Base-by-base conservation (phyloP, 2,888 invertebrate species). In the Muschampia staudingeri region DNA sequence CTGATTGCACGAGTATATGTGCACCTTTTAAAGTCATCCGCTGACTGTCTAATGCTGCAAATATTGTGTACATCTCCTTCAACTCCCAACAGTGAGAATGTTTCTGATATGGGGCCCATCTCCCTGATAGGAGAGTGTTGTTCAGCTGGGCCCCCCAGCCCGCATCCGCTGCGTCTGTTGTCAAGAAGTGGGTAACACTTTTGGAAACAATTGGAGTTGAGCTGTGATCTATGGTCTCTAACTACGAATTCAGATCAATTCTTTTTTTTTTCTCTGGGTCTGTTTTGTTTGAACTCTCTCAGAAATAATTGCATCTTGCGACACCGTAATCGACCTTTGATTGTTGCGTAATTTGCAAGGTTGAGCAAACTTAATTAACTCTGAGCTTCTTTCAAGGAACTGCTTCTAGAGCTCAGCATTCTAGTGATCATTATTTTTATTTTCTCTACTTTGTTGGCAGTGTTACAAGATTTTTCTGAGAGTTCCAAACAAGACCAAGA, bases 61-160 rank as follows among this genome's bases (percentile, higher is more conserved):
- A 67, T 11, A 67, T 34, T 16, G 67, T 34, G 16, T 34, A 67
- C 67, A 67, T 67, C 16, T 67, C 67, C 67, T 67, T 67, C 14
- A 67, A 2, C n/a, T n/a, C n/a, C n/a, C n/a, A n/a, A n/a, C n/a
- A 67, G 67, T 67, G 67, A 34, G 34, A 67, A 6, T 16, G 30
- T 34, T 14, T 34, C 16, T 67, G 67, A 30, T 11, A 3, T 34
- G 67, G 67, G 14, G 19, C 34, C 67, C 67, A 67, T 34, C 12
- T 67, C 34, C 67, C 67, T 19, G 67, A 67, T 16, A 67, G 67
- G 16, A 34, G 34, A 5, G 34, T 1, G 34, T 19, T 19, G 34
- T 67, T 67, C 34, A 67, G 14, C 67, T 67, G 67, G n/a, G 67
- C 67, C 7, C 67, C 67, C 67, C 67, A 67, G 14, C 67, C 67